Base-by-base conservation (phyloP, 1,140 invertebrate genomes). In the Mercenaria mercenaria region DNA sequence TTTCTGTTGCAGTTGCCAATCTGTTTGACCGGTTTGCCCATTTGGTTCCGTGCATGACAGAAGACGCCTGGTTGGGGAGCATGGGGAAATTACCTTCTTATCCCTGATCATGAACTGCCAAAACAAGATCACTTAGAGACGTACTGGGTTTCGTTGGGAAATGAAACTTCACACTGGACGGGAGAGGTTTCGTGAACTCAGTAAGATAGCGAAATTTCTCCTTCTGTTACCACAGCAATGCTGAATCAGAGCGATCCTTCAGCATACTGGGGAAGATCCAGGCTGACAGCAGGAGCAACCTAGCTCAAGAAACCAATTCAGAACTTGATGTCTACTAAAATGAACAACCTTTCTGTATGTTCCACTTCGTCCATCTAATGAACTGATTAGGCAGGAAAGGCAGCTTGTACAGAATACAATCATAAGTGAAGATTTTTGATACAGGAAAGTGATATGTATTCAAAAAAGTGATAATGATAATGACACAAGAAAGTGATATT, bases 181-280 rank as follows among this genome's bases (percentile, higher is more conserved):
- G 52, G 4, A 18, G 23, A 3, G 4, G 23, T 59, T 59, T 23
- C 10, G 15, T n/a, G 15, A 15, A 4, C 52, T 59, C 4, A 37
- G 64, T 52, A 64, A 67, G 29, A 39, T 76, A 2, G 52, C 52
- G 8, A 15, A 4, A 20, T 6, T 23, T 18, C 0, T 82, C 3
- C 72, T 87, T 1, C 61, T 77, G 0, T 18, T 91, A 0, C 90
- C 84, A 0, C 41, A 64, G 50, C 64, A 91, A 91, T 83, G 90
- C 90, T 43, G 84, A 91, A 50, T 72, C 29, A 50, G 79, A 91
- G 32, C 56, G 84, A 29, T 26, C 39, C 3, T 88, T 88, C 37
- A 80, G 74, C 0, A 47, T 88, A 11, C 26, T 91, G 15, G 76
- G 61, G 11, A 91, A 84, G 39, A 88, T 91, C 32, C 90, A 90